These are phyloP conservation scores for Mythimna pallens DNA, from an alignment of 2,888 invertebrate species.

Conservation along the genomic window DNA sequence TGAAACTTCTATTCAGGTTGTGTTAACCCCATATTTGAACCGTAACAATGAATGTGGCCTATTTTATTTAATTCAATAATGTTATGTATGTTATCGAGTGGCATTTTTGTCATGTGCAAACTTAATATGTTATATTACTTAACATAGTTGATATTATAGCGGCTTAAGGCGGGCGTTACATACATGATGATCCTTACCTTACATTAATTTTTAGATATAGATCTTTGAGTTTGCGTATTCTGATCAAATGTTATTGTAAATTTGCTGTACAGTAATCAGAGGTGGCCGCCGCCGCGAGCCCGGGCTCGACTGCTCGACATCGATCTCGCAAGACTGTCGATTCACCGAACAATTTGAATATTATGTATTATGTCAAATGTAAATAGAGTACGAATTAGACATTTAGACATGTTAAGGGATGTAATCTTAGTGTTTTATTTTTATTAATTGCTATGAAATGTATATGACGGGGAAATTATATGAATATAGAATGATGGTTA, in stretches of 20 bases:
- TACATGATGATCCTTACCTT: constrained; percentile 83
- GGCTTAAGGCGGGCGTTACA: constrained; percentile 88
- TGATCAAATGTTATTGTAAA: constrained; percentile 89
- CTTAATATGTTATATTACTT: constrained; percentile 84
- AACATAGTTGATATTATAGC: constrained; percentile 88
- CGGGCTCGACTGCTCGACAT: constrained; percentile 71
- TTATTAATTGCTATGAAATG: constrained; percentile 80
- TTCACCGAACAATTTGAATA: constrained; percentile 87
- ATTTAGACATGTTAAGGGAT: constrained; percentile 85
- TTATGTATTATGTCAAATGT: constrained; percentile 86
- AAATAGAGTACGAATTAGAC: constrained; percentile 89
- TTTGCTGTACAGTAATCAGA: constrained; percentile 86
- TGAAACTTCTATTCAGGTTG: constrained; percentile 76
- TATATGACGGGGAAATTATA: constrained; percentile 73
- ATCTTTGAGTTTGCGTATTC: constrained; percentile 88
- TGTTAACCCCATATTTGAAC: constrained; percentile 84
- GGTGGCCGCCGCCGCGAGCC: constrained; percentile 78
- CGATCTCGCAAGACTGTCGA: constrained; percentile 80
- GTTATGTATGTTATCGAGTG: constrained; percentile 74
- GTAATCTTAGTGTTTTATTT: constrained; percentile 87
- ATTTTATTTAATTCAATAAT: constrained; percentile 80
- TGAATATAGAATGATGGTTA: constrained; percentile 63
- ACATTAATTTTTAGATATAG: constrained; percentile 86
- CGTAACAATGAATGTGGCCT: constrained; percentile 88
- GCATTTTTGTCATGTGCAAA: constrained; percentile 86